Base-by-base conservation (phyloP, 1,140 invertebrate genomes). In the Pseudomyrmex concolor region DNA sequence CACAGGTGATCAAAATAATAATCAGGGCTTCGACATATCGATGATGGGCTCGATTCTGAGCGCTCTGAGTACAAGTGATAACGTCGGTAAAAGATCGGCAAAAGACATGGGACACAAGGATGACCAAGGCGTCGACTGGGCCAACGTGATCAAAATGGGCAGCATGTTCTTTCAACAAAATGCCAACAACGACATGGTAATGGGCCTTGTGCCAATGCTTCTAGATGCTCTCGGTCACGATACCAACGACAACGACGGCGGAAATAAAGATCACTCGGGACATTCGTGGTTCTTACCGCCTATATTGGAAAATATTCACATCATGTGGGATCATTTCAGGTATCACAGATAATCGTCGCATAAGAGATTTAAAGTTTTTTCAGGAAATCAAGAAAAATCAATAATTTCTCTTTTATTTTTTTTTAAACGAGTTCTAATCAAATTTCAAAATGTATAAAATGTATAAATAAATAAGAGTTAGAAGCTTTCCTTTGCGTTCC, bases 271-370 rank as follows among this genome's bases (percentile, higher is more conserved):
- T 34, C 96, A 97, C 84, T 95, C 95, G n/a, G 96, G 95, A n/a
- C 96, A 97, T 76, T 95, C 96, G 0, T 95, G 95, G 92, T 96
- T 96, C 84, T 92, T 97, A 81, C 97, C 97, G 0, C 97, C 97
- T 0, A 95, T 97, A 87, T 87, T 97, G 54, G 97, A 97, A 88
- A 96, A 96, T 72, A 86, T 96, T 1, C 96, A 97, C 89, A 92
- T 97, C 0, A 95, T 97, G 88, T 97, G 97, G 96, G 97, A 97
- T 83, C 95, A 97, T 62, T 97, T 97, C 89, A 94, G 93, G 93
- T 93, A 90, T 22, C 15, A 15, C 22, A 0, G 17, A 34, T 8
- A 45, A n/a, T 34, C 3, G 22, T n/a, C 10, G 22, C 25, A 60
- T 25, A 51, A 51, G 50, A 13, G 13, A 51, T 13, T 51, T 51